phyloP scores from a whole-genome alignment of 2,113 vertebrate species.

The Bubo blakistoni region DNA sequence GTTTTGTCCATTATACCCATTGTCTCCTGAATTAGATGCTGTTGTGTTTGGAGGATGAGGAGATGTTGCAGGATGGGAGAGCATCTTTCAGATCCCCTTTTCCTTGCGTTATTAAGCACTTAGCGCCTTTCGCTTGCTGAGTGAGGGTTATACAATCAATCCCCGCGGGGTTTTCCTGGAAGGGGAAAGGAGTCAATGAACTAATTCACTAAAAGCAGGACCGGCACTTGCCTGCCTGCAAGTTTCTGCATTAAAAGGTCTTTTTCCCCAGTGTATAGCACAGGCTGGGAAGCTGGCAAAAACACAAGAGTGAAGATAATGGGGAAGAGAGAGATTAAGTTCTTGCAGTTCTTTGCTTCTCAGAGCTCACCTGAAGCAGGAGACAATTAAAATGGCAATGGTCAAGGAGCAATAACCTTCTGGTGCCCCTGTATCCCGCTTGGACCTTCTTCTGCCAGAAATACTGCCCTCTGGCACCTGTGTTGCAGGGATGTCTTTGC shows the following conservation, averaged over 20 bases:
- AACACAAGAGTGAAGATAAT: not conserved
- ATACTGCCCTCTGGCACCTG: not conserved
- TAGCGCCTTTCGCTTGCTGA: not conserved
- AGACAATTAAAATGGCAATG: not conserved
- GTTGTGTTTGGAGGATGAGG: not conserved
- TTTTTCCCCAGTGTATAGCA: not conserved
- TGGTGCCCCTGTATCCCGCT: not conserved
- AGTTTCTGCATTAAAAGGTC: slow-evolving; percentile 25
- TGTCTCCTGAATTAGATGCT: not conserved
- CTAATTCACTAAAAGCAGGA: slow-evolving; percentile 50
- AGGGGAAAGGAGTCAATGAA: slow-evolving; percentile 35
- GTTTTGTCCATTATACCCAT: not conserved
- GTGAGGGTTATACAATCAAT: slow-evolving; percentile 9
- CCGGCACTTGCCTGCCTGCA: not conserved
- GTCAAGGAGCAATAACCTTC: not conserved
- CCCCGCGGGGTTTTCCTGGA: not conserved
- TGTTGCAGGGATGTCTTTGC: not conserved
- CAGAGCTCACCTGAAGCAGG: not conserved
- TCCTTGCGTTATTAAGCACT: not conserved
- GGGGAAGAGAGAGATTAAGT: not conserved
- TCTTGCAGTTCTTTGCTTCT: not conserved
- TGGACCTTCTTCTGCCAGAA: not conserved
- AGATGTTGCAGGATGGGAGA: not conserved
- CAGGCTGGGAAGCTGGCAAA: not conserved
- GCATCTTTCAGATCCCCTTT: not conserved